Evolutionary conservation across 2,888 invertebrate genomes (phyloP).

Genomic region (Scotopteryx bipunctaria): DNA sequence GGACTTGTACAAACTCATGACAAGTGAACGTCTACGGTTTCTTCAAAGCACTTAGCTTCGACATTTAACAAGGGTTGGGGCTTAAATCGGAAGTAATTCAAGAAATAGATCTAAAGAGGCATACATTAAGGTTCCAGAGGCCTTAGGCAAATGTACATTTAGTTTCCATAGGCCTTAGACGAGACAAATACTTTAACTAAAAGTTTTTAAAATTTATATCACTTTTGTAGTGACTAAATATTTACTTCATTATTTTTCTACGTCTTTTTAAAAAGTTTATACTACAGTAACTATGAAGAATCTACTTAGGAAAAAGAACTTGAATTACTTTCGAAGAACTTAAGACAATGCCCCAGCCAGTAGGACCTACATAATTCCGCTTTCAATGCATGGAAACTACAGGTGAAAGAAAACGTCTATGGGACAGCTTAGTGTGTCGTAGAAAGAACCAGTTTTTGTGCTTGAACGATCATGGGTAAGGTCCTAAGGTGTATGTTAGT

Average conservation of each 20-base stretch:
- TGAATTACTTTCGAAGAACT: conserved; percentile 30
- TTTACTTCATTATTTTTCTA: too few species aligned
- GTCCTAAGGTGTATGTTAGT: conserved; percentile 62
- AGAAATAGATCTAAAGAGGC: conserved; percentile 4
- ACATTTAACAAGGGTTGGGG: conserved; percentile 24
- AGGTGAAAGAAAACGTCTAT: conserved; percentile 65
- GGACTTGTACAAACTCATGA: conserved; percentile 25
- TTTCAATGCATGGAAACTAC: conserved; percentile 71
- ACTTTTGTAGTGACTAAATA: too few species aligned
- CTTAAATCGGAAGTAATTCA: conserved; percentile 24
- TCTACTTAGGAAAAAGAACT: not conserved
- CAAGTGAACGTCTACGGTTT: conserved; percentile 22
- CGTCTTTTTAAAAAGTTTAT: too few species aligned
- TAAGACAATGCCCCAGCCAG: conserved; percentile 29
- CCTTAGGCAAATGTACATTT: too few species aligned
- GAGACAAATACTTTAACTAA: too few species aligned
- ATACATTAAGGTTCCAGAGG: too few species aligned
- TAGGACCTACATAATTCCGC: conserved; percentile 53
- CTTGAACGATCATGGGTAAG: conserved; percentile 66
- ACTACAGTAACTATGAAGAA: too few species aligned
- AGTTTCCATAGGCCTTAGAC: too few species aligned
- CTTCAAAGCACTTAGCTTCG: conserved; percentile 27
- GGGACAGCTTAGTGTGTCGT: conserved; percentile 77
- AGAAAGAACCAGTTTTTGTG: conserved; percentile 70
- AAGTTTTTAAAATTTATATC: too few species aligned